Conservation (phyloP, 2,113 vertebrate genomes). For the Megaleporinus macrocephalus region DNA sequence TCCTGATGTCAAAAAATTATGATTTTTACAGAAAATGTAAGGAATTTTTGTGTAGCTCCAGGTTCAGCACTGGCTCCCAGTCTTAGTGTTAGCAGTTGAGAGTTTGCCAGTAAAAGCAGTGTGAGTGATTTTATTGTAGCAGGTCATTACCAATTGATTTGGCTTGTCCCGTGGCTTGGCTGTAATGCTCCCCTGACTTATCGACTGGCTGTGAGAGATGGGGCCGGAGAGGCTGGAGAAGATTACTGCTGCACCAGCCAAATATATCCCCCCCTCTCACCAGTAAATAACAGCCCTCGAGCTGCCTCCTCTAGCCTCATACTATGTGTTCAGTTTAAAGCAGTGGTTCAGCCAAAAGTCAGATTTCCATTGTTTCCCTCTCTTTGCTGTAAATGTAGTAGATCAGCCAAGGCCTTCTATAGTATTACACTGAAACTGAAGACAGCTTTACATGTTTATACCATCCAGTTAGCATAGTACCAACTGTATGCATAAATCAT, state of each 20-base stretch:
- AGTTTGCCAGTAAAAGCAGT: neutral
- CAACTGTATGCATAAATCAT: too few relatives aligned
- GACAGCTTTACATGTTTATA: too few relatives aligned
- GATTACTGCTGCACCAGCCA: constrained; percentile 28
- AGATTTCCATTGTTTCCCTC: too few relatives aligned
- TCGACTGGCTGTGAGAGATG: constrained; percentile 6
- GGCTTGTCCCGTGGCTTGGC: neutral
- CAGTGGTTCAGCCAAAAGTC: too few relatives aligned
- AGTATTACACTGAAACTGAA: too few relatives aligned
- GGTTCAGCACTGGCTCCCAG: neutral
- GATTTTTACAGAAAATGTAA: too few relatives aligned
- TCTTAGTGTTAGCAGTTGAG: neutral
- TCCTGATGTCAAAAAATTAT: too few relatives aligned
- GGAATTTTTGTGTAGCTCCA: neutral
- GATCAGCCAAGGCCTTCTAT: too few relatives aligned
- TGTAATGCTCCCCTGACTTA: neutral
- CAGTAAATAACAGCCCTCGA: neutral
- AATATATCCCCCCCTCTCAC: constrained; percentile 16
- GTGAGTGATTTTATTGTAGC: neutral
- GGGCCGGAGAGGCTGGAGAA: neutral
- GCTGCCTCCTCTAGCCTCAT: neutral
- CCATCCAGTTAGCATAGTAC: too few relatives aligned
- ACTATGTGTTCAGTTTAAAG: too few relatives aligned
- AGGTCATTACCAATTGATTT: neutral
- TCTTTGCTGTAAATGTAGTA: too few relatives aligned